A percentile compares a stretch with the other conserved stretches of the same genome.
These are phyloP conservation scores for Camelus dromedarius DNA, from an alignment of 2,113 vertebrate genomes.

Conservation along the genomic window DNA sequence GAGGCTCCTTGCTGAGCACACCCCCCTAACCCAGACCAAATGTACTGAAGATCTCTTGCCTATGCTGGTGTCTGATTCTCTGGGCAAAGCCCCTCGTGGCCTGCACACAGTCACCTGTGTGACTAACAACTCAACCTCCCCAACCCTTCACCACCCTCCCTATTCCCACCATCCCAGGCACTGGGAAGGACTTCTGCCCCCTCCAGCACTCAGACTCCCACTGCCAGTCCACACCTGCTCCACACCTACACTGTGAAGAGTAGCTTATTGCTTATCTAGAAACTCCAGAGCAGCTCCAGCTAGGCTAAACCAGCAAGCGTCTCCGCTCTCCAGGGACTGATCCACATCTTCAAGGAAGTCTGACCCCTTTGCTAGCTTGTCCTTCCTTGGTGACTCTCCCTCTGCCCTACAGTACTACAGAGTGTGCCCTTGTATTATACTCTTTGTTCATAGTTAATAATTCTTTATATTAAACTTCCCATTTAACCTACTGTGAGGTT, in stretches of 20 bases:
- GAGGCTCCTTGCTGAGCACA: neutral
- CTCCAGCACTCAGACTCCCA: neutral
- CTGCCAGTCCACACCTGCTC: fast-evolving
- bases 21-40: neutral
- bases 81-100: neutral
- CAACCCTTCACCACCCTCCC: neutral
- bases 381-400: neutral
- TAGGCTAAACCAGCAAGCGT: neutral
- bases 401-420: neutral
- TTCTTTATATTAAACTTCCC: neutral
- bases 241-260: neutral
- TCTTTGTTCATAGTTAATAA: neutral
- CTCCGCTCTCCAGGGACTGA: neutral
- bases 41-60: neutral
- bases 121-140: neutral
- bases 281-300: neutral
- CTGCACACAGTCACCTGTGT: neutral
- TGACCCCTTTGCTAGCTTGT: neutral
- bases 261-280: neutral
- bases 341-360: neutral
- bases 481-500: neutral
- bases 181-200: neutral
- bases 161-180: too few relatives aligned
- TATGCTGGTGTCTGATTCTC: neutral
- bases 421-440: neutral